Evolutionary conservation across 2,113 vertebrate species (phyloP).

Genomic region (Phocoena sinus): DNA sequence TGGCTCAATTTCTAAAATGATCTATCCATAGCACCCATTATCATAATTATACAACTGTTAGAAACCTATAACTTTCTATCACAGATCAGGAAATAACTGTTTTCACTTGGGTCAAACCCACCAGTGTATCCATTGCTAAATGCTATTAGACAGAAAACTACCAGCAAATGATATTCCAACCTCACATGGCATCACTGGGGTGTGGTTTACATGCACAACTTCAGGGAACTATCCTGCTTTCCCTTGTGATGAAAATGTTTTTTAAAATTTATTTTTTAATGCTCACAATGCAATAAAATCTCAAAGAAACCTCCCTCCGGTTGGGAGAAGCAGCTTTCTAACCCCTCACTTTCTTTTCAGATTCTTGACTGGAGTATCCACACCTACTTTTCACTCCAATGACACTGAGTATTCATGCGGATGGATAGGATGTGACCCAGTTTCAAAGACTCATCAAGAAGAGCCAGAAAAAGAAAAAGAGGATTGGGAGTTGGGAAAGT

Average conservation of each 20-base stretch:
- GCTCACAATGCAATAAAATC: neutral
- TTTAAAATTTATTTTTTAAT: neutral
- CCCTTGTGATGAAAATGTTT: neutral
- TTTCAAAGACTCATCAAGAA: neutral
- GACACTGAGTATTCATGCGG: neutral
- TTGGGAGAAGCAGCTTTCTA: neutral
- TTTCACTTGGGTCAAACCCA: neutral
- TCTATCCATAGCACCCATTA: neutral
- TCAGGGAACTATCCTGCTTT: neutral
- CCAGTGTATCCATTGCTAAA: neutral
- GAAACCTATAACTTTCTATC: slow-evolving; percentile 20
- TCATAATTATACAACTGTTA: neutral
- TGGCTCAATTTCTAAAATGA: neutral
- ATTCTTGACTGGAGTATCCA: neutral
- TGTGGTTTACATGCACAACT: neutral
- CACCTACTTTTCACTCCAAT: neutral
- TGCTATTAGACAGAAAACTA: neutral
- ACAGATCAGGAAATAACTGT: slow-evolving; percentile 17
- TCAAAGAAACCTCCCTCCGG: neutral
- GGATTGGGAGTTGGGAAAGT: neutral
- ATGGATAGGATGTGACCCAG: neutral
- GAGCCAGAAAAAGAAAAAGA: neutral
- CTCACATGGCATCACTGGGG: neutral
- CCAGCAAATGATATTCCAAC: neutral
- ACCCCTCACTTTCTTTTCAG: neutral